Conservation (phyloP, 2,113 vertebrate genomes). For the Polyodon spathula region DNA sequence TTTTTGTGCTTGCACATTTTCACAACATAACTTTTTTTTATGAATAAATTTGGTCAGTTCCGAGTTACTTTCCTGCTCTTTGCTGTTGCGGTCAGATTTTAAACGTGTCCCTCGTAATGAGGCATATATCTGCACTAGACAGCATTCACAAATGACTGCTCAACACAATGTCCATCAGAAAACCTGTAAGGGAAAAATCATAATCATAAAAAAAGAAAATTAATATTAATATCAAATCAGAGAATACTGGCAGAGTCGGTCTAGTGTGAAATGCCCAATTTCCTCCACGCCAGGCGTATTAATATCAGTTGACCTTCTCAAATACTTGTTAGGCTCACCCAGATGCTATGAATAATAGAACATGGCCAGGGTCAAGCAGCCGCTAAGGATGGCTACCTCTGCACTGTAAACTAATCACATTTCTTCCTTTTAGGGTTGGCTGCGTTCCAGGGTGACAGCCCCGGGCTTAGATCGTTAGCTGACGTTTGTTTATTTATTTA, state of each 20-base stretch:
- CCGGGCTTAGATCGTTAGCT: no score
- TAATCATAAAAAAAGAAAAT: constrained; percentile 51
- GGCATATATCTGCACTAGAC: no score
- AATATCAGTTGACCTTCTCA: constrained; percentile 59
- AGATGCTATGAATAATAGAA: constrained; percentile 60
- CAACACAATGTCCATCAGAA: not conserved
- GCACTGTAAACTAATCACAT: constrained; percentile 10
- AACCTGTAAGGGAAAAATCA: constrained; percentile 29
- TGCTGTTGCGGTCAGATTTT: no score
- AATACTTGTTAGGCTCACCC: constrained; percentile 44
- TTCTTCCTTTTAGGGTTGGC: no score
- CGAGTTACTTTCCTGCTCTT: no score
- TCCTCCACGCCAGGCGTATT: constrained; percentile 42
- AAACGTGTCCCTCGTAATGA: no score
- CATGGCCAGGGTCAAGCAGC: constrained; percentile 45
- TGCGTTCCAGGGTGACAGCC: no score
- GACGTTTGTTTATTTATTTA: no score
- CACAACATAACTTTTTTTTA: no score
- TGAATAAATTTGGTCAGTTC: no score
- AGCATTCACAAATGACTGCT: no score
- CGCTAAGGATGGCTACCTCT: constrained; percentile 32
- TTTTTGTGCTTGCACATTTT: no score
- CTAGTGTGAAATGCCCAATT: constrained; percentile 70
- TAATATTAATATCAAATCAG: constrained; percentile 68
- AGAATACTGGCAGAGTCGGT: constrained; percentile 45